phyloP scores from a whole-genome alignment of 2,797 vertebrate species.

The Cynopterus sphinx region DNA sequence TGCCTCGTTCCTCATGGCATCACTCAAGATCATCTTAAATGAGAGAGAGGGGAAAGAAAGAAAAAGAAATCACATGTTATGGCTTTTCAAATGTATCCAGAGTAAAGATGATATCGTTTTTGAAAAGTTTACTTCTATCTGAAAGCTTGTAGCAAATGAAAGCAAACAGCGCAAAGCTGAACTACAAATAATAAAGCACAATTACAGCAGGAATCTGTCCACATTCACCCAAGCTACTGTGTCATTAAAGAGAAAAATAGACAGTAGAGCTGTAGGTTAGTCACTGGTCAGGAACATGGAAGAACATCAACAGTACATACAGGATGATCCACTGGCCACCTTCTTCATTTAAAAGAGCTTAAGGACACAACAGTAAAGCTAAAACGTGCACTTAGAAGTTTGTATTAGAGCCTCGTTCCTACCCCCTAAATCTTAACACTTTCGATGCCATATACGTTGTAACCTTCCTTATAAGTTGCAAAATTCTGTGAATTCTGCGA shows the following conservation, averaged over 20 bases:
- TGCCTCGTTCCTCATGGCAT: conserved; percentile 97
- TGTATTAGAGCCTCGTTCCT: conserved; percentile 96
- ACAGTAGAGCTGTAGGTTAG: conserved; percentile 80
- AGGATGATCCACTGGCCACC: conserved; percentile 88
- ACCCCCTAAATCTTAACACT: conserved; percentile 99
- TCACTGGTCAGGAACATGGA: conserved; percentile 82
- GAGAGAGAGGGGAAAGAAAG: conserved; percentile 81
- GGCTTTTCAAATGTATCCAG: conserved; percentile 35
- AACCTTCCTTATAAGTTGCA: conserved; percentile 99
- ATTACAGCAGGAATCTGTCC: conserved; percentile 73
- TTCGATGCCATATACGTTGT: conserved; percentile 99
- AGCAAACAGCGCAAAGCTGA: conserved; percentile 80
- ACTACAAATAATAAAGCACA: conserved; percentile 81
- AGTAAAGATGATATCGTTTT: conserved; percentile 65
- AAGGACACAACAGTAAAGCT: conserved; percentile 93
- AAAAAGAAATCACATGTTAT: conserved; percentile 59
- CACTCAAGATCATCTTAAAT: conserved; percentile 96
- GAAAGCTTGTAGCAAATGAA: conserved; percentile 84
- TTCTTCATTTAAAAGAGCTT: conserved; percentile 92
- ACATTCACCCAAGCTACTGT: conserved; percentile 77
- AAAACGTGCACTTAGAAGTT: conserved; percentile 89
- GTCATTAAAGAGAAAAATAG: conserved; percentile 85
- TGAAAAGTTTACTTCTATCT: conserved; percentile 79
- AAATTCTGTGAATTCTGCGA: conserved; percentile 99
- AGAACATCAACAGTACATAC: conserved; percentile 91